These are phyloP conservation scores for Ahaetulla prasina DNA, from an alignment of 2,113 vertebrate species.

Conservation along the genomic window DNA sequence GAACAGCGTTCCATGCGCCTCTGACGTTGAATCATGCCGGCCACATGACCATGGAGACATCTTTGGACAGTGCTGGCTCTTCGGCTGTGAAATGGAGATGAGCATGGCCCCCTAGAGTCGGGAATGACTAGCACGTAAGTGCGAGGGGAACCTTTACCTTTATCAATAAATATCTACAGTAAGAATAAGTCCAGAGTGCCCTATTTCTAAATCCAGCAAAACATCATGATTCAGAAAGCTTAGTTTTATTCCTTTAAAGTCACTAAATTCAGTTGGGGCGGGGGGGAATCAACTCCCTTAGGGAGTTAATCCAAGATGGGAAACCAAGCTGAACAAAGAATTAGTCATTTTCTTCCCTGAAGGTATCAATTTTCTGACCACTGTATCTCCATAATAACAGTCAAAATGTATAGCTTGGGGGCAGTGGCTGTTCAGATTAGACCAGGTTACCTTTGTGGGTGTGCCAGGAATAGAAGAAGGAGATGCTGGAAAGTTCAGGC, in stretches of 20 bases:
- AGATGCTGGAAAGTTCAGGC: slow-evolving; percentile 73
- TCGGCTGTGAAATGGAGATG: too few species aligned
- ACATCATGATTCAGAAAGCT: not conserved
- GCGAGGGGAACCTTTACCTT: too few species aligned
- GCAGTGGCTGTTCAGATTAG: slow-evolving; percentile 1
- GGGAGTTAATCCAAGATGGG: slow-evolving; percentile 9
- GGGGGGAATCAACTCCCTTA: not conserved
- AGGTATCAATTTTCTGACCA: not conserved
- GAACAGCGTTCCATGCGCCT: too few species aligned
- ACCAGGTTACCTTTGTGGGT: slow-evolving; percentile 81
- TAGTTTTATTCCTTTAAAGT: not conserved
- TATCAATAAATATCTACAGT: not conserved
- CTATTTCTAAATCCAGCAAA: not conserved
- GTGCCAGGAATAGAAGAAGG: slow-evolving; percentile 80
- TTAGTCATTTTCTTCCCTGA: not conserved
- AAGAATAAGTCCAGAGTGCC: not conserved
- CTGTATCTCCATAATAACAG: not conserved
- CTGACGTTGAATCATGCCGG: too few species aligned
- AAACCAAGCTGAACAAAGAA: not conserved
- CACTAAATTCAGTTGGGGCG: not conserved
- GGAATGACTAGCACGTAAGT: too few species aligned
- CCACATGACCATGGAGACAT: too few species aligned
- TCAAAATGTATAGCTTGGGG: slow-evolving; percentile 6
- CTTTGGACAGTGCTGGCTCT: too few species aligned
- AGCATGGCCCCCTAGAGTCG: too few species aligned